These are phyloP conservation scores for Drosophila parabipectinata DNA, from an alignment of 1,140 invertebrate species.

Conservation along the genomic window DNA sequence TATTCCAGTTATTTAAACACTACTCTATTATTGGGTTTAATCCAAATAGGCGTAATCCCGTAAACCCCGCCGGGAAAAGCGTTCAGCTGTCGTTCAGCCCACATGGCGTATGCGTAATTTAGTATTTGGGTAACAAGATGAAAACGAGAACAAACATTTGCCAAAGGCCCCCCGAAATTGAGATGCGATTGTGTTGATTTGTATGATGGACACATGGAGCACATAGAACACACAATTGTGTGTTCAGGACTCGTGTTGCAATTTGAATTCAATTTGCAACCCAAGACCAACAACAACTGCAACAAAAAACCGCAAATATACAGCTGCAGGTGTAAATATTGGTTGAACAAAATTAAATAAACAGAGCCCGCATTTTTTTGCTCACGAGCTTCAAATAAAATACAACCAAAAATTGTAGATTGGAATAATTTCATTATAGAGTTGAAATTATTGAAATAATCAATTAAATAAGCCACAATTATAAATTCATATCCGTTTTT, in stretches of 20 bases:
- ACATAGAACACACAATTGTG: too few species aligned
- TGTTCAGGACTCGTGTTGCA: not conserved
- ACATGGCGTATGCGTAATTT: slow-evolving; percentile 4
- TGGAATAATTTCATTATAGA: not conserved
- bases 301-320: slow-evolving; percentile 5
- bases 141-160: slow-evolving; percentile 12
- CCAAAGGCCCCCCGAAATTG: slow-evolving; percentile 4
- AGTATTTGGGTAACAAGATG: not conserved
- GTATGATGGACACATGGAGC: slow-evolving; percentile 1
- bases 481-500: not conserved
- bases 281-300: not conserved
- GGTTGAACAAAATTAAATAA: not conserved
- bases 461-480: not conserved
- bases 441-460: not conserved
- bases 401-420: not conserved
- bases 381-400: too few species aligned
- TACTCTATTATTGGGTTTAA: not conserved
- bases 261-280: slow-evolving; percentile 6
- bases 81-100: not conserved
- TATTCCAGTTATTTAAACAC: not conserved
- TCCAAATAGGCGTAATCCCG: not conserved
- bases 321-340: slow-evolving; percentile 8
- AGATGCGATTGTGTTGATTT: slow-evolving; percentile 16
- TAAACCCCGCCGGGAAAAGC: too few species aligned
- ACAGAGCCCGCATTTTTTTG: not conserved